Conservation (phyloP, 2,888 invertebrate genomes). For the Theretra japonica region DNA sequence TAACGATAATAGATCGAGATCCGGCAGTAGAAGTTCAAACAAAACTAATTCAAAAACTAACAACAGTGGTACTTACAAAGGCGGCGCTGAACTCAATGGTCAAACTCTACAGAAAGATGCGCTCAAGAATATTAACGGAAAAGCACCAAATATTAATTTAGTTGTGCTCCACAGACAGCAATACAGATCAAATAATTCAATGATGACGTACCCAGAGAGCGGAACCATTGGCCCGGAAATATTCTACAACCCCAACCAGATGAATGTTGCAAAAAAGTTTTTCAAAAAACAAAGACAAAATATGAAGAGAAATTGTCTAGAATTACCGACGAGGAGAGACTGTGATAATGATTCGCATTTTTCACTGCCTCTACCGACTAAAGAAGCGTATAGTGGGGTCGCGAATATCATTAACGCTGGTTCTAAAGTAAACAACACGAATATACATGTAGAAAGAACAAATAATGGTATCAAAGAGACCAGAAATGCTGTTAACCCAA, state of each 20-base stretch:
- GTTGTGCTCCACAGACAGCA: conserved; percentile 89
- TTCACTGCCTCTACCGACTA: conserved; percentile 79
- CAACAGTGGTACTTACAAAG: conserved; percentile 87
- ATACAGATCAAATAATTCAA: conserved; percentile 88
- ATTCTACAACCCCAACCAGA: conserved; percentile 97
- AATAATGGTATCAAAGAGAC: conserved; percentile 84
- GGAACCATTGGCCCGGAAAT: conserved; percentile 87
- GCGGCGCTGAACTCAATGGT: conserved; percentile 85
- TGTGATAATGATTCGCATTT: conserved; percentile 82
- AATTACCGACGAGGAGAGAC: conserved; percentile 86
- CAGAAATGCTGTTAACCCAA: conserved; percentile 85
- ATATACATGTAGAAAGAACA: conserved; percentile 88
- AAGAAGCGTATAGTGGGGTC: conserved; percentile 80
- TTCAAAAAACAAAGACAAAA: conserved; percentile 93
- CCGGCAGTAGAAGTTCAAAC: conserved; percentile 88
- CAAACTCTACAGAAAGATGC: conserved; percentile 75
- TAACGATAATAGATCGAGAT: conserved; percentile 85
- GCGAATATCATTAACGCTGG: conserved; percentile 88
- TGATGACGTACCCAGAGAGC: conserved; percentile 86
- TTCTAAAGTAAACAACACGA: conserved; percentile 92
- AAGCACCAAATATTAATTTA: conserved; percentile 87
- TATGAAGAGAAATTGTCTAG: conserved; percentile 89
- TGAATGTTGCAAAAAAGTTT: conserved; percentile 96
- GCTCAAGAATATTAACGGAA: conserved; percentile 74
- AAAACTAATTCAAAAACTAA: conserved; percentile 88